phyloP scores from a whole-genome alignment of 2,797 vertebrate species.

The Hyperoplus lanceolatus region DNA sequence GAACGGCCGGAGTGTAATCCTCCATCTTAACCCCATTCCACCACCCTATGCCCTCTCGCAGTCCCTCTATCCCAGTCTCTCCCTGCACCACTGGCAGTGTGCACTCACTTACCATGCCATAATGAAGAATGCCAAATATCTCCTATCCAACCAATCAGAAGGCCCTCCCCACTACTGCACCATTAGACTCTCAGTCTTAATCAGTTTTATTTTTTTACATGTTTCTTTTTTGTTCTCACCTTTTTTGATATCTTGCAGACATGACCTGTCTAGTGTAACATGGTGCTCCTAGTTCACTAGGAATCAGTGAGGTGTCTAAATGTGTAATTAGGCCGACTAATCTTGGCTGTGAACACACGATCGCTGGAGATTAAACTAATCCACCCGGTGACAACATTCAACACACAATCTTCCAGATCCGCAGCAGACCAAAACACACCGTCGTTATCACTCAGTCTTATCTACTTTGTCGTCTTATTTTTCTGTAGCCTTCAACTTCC shows the following conservation, averaged over 20 bases:
- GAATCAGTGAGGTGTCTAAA: slow-evolving; percentile 53
- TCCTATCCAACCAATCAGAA: slow-evolving; percentile 63
- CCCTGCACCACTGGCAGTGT: slow-evolving; percentile 57
- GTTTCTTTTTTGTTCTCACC: slow-evolving; percentile 32
- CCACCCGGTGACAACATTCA: slow-evolving; percentile 61
- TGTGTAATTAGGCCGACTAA: slow-evolving; percentile 70
- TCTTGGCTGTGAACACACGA: slow-evolving; percentile 59
- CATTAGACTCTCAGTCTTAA: slow-evolving; percentile 53
- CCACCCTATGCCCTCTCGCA: slow-evolving; percentile 30
- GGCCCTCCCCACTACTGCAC: slow-evolving; percentile 59
- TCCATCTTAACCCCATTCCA: slow-evolving; percentile 23
- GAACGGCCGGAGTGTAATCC: slow-evolving; percentile 1
- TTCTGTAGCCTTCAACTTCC: slow-evolving; percentile 64
- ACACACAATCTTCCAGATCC: slow-evolving; percentile 52
- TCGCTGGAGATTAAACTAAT: slow-evolving; percentile 69
- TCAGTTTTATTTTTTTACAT: slow-evolving; percentile 32
- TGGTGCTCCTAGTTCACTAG: slow-evolving; percentile 51
- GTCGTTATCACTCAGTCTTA: slow-evolving; percentile 65
- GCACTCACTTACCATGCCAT: slow-evolving; percentile 76
- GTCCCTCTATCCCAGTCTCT: slow-evolving; percentile 48
- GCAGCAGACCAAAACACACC: slow-evolving; percentile 55
- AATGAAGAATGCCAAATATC: slow-evolving; percentile 84
- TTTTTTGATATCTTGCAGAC: slow-evolving; percentile 34
- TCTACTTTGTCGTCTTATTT: slow-evolving; percentile 34
- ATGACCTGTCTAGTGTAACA: slow-evolving; percentile 25